These are phyloP conservation scores for Blera fallax DNA, from an alignment of 2,888 invertebrate species.

Conservation along the genomic window DNA sequence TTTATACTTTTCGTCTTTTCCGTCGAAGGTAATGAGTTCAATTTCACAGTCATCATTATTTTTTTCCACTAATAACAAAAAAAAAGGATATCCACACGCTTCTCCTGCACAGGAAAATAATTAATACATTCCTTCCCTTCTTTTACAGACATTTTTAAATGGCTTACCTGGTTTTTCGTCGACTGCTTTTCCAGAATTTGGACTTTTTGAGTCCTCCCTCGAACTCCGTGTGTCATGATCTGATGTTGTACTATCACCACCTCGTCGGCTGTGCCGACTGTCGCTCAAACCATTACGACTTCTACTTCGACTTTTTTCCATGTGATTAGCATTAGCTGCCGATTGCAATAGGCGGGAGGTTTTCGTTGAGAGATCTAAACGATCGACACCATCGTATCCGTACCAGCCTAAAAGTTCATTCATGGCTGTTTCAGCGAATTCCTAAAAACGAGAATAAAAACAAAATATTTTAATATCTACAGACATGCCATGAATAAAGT, in stretches of 20 bases:
- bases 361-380: constrained; percentile 82
- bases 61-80: background rate
- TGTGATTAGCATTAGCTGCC: constrained; percentile 48
- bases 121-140: constrained; percentile 9
- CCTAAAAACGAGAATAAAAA: constrained; percentile 84
- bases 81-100: background rate
- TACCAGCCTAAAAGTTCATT: constrained; percentile 96
- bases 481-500: no score
- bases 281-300: constrained; percentile 72
- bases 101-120: background rate
- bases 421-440: constrained; percentile 96
- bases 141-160: no score
- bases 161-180: constrained; percentile 80
- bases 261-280: constrained; percentile 65
- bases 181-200: constrained; percentile 77
- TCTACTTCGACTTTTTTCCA: constrained; percentile 50
- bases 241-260: constrained; percentile 79
- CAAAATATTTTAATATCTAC: background rate
- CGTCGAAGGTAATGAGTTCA: constrained; percentile 30
- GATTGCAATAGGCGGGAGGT: constrained; percentile 78
- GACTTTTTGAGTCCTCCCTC: constrained; percentile 81
- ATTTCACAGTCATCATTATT: constrained; percentile 37
- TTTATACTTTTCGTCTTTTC: constrained; percentile 25
- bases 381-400: constrained; percentile 90
- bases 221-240: constrained; percentile 81